These are phyloP conservation scores for Triops cancriformis DNA, from an alignment of 1,140 invertebrate genomes.

Conservation along the genomic window DNA sequence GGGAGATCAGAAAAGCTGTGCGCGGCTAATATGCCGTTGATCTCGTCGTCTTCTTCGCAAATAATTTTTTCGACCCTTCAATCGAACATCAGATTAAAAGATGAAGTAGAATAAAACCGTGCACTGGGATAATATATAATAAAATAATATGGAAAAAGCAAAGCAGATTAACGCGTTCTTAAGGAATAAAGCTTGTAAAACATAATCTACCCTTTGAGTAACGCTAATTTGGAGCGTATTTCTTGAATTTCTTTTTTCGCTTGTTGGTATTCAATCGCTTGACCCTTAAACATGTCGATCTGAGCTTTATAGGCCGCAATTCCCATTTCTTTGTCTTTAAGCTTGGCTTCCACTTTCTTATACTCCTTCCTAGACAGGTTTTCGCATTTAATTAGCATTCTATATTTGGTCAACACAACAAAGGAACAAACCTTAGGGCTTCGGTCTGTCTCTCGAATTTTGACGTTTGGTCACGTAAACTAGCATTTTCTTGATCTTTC, in stretches of 20 bases:
- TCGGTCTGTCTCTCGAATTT: neutral
- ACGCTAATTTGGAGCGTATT: neutral
- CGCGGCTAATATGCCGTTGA: neutral
- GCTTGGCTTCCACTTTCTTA: neutral
- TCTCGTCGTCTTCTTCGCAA: neutral
- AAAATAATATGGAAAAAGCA: too few species aligned
- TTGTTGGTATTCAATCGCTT: neutral
- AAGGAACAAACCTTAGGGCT: neutral
- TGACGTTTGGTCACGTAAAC: neutral
- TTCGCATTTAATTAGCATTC: neutral
- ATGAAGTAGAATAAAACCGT: too few species aligned
- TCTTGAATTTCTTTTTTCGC: neutral
- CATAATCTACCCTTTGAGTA: neutral
- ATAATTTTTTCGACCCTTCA: neutral
- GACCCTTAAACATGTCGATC: neutral
- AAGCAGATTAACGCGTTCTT: too few species aligned
- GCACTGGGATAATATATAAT: neutral
- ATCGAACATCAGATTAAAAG: neutral
- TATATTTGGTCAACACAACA: neutral
- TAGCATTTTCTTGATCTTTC: neutral
- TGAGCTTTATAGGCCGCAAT: neutral
- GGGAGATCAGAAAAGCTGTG: neutral
- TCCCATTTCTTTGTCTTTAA: constrained; percentile 3
- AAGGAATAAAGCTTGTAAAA: too few species aligned
- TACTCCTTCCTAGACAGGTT: neutral